These are phyloP conservation scores for Brenthis hecate DNA, from an alignment of 2,888 invertebrate genomes.

Conservation along the genomic window DNA sequence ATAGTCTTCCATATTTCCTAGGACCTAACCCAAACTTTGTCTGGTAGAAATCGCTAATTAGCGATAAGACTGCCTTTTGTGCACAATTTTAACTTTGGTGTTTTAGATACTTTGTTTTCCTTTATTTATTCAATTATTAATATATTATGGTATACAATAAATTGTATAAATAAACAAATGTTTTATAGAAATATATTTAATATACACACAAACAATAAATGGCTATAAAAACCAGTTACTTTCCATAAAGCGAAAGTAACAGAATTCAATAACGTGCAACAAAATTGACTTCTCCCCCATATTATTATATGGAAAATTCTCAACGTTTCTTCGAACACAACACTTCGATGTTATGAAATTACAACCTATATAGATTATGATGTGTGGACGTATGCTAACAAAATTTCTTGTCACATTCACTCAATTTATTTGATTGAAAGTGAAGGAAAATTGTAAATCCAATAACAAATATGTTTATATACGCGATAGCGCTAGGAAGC, in stretches of 20 bases:
- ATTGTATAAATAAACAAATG: too few relatives aligned
- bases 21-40: too few relatives aligned
- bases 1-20: too few relatives aligned
- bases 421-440: conserved; percentile 39
- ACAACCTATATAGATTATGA: conserved; percentile 9
- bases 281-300: conserved; percentile 35
- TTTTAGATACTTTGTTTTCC: too few relatives aligned
- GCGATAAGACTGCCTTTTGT: too few relatives aligned
- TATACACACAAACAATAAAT: not conserved
- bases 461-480: not conserved
- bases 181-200: not conserved
- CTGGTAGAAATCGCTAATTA: too few relatives aligned
- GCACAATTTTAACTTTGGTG: too few relatives aligned
- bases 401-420: conserved; percentile 30
- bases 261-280: conserved; percentile 32
- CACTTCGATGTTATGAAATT: conserved; percentile 13
- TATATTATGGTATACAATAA: too few relatives aligned
- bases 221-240: not conserved
- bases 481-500: too few relatives aligned
- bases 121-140: too few relatives aligned
- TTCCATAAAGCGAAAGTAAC: conserved; percentile 27
- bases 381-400: conserved; percentile 25
- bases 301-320: conserved; percentile 37
- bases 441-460: conserved; percentile 21
- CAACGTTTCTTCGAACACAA: conserved; percentile 25